These are phyloP conservation scores for Tachina lurida DNA, from an alignment of 2,888 invertebrate genomes.

Conservation along the genomic window DNA sequence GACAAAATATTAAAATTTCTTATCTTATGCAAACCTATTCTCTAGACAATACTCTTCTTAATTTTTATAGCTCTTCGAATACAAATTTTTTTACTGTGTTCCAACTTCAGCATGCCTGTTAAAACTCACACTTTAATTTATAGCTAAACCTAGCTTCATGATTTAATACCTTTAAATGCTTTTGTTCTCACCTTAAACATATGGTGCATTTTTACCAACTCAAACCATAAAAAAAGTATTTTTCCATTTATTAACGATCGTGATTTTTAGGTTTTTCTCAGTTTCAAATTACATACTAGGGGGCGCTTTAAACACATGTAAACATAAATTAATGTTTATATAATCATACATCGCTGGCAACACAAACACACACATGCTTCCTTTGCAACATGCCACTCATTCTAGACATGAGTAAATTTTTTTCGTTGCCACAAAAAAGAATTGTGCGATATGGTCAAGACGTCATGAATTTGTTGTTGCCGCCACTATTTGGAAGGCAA, in stretches of 20 bases:
- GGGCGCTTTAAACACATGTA: conserved; percentile 75
- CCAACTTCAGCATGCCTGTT: no score
- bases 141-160: background rate
- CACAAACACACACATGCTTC: conserved; percentile 35
- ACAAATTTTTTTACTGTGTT: no score
- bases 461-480: conserved; percentile 41
- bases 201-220: background rate
- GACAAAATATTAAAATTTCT: no score
- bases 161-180: background rate
- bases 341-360: conserved; percentile 53
- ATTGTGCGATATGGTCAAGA: conserved; percentile 31
- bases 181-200: background rate
- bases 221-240: background rate
- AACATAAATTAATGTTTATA: conserved; percentile 72
- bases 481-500: conserved; percentile 35
- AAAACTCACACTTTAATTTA: no score
- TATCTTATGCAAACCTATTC: no score
- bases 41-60: no score
- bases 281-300: conserved; percentile 80
- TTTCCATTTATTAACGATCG: conserved; percentile 49
- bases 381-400: conserved; percentile 32
- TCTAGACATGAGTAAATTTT: conserved; percentile 18
- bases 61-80: no score
- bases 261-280: conserved; percentile 46
- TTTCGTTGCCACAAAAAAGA: background rate